Evolutionary conservation across 2,113 vertebrate species (phyloP).

Genomic region (Geococcyx californianus): DNA sequence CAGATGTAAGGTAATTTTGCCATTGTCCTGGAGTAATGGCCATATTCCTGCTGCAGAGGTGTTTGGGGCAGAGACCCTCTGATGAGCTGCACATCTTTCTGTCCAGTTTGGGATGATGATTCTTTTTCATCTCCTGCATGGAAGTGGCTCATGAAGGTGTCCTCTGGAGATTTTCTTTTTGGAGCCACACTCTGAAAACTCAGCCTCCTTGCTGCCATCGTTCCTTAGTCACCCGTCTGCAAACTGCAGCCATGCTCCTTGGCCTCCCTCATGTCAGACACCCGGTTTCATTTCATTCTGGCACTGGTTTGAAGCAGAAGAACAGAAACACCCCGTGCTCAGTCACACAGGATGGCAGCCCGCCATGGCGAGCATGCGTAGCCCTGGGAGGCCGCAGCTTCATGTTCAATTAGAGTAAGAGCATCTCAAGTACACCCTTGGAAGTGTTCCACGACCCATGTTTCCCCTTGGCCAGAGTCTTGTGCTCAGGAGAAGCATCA

Average conservation of each 20-base stretch:
- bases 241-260: not conserved
- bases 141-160: fast-evolving
- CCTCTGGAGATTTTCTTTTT: not conserved
- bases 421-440: not conserved
- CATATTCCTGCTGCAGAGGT: not conserved
- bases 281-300: not conserved
- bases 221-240: not conserved
- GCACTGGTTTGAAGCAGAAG: not conserved
- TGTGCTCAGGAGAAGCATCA: not conserved
- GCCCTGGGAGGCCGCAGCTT: not conserved
- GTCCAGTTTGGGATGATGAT: not conserved
- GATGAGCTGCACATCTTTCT: not conserved
- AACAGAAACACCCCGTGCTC: not conserved
- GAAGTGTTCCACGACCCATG: not conserved
- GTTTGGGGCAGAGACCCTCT: not conserved
- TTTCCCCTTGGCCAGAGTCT: not conserved
- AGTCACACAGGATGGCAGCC: not conserved
- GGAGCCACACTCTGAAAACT: fast-evolving
- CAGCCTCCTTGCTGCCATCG: not conserved
- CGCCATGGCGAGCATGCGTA: fast-evolving
- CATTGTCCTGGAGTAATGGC: not conserved
- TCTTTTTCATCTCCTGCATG: not conserved
- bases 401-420: not conserved
- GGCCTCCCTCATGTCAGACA: not conserved
- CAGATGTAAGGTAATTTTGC: not conserved